Evolutionary conservation across 2,797 vertebrate species (phyloP).

Genomic region (Avahi laniger): DNA sequence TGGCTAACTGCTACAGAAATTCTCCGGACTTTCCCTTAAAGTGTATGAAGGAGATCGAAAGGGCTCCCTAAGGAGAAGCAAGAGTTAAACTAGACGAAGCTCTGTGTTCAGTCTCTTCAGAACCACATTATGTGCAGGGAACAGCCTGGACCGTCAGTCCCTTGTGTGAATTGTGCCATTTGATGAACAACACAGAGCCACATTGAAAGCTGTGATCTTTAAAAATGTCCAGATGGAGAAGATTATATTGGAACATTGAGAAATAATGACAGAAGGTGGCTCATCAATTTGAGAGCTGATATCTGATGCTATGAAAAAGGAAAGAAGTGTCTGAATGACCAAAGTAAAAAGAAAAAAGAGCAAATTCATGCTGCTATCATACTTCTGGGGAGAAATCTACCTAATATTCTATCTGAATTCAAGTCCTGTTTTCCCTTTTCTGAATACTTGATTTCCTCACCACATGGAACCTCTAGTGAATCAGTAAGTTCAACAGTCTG

Average conservation of each 20-base stretch:
- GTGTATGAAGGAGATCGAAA: neutral
- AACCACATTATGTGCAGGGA: neutral
- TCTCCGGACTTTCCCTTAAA: neutral
- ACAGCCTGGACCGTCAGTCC: constrained; percentile 43
- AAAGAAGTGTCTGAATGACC: neutral
- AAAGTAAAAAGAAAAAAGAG: neutral
- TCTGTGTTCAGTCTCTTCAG: neutral
- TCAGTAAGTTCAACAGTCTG: neutral
- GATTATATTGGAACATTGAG: constrained; percentile 63
- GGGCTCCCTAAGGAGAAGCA: neutral
- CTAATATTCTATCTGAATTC: neutral
- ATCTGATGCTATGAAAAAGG: neutral
- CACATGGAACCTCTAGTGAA: neutral
- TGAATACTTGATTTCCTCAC: neutral
- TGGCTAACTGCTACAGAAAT: neutral
- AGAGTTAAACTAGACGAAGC: neutral
- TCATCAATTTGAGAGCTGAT: constrained; percentile 60
- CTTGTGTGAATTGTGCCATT: constrained; percentile 43
- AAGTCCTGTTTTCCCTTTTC: neutral
- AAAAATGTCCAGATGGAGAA: constrained; percentile 69
- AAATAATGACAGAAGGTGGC: constrained; percentile 64
- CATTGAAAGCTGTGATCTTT: constrained; percentile 63
- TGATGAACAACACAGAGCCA: constrained; percentile 47
- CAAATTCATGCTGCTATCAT: neutral
- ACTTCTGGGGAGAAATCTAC: neutral